Base-by-base conservation (phyloP, 2,888 invertebrate genomes). In the Lepidochrysops patricia region DNA sequence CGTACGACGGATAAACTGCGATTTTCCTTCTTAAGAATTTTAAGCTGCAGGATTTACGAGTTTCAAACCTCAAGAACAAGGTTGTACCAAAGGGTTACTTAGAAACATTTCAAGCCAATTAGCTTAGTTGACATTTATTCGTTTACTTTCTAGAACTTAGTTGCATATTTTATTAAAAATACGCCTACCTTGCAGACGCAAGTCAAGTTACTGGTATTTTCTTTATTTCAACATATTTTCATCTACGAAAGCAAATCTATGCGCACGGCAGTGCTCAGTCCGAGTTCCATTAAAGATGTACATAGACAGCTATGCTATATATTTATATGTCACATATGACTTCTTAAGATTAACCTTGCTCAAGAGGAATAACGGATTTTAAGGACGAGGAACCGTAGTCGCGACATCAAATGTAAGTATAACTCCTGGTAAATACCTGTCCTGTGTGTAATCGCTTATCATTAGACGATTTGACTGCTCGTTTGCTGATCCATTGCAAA, bases 1-100 rank as follows among this genome's bases (percentile, higher is more conserved):
- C 43, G 43, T 23, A 43, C 43, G 43, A 9, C 7, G 19, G 43
- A 43, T 43, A 43, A 23, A 43, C 43, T 43, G 19, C 43, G 43
- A 43, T 43, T 43, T 43, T 43, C 19, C 43, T 23, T 43, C 23
- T 43, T 43, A 43, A 43, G 43, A 43, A 43, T 43, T 43, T 43
- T 43, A 43, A 43, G 43, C 43, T 43, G 43, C 43, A 15, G 43
- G 19, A 43, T 43, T 43, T 43, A 43, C 19, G 43, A 43, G 43
- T 23, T 43, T 23, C 43, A 23, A 43, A 23, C 43, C 43, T 43
- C 43, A 43, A 15, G 43, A 43, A 43, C 43, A 43, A 23, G 19
- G 43, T 43, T 43, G 43, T 43, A 23, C 19, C 19, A 43, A 43
- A 43, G 43, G 43, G 43, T 43, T 43, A 43, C 43, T 43, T 12